Conservation (phyloP, 2,888 invertebrate species). For the Patella caerulea region DNA sequence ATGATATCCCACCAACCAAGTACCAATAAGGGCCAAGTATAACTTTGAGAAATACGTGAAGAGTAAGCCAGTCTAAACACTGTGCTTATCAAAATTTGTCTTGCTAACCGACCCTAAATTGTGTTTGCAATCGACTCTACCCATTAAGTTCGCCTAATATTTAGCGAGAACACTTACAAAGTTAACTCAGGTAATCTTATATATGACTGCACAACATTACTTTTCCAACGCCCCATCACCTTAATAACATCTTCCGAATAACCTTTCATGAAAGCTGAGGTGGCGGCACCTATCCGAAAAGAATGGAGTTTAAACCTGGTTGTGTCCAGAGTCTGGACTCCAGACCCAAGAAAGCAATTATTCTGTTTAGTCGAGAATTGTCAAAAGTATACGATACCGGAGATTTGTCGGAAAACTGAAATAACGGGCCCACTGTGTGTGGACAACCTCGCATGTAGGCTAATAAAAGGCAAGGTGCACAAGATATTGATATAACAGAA, state of each 20-base stretch:
- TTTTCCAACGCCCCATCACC: background rate
- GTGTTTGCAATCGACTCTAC: too few species aligned
- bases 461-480: background rate
- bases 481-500: background rate
- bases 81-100: too few species aligned
- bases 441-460: background rate
- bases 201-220: conserved; percentile 6
- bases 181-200: background rate
- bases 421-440: background rate
- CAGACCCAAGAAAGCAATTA: background rate
- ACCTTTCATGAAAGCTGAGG: background rate
- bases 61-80: too few species aligned
- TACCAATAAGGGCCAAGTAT: too few species aligned
- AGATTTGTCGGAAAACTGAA: background rate
- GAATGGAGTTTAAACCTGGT: background rate
- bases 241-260: background rate
- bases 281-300: conserved; percentile 2
- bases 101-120: too few species aligned
- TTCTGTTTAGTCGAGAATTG: background rate
- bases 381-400: background rate
- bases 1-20: too few species aligned
- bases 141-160: too few species aligned
- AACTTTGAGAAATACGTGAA: too few species aligned
- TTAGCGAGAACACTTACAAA: too few species aligned
- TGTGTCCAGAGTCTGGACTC: background rate